These are phyloP conservation scores for Cecidostiba fungosa DNA, from an alignment of 2,888 invertebrate genomes.

Conservation along the genomic window DNA sequence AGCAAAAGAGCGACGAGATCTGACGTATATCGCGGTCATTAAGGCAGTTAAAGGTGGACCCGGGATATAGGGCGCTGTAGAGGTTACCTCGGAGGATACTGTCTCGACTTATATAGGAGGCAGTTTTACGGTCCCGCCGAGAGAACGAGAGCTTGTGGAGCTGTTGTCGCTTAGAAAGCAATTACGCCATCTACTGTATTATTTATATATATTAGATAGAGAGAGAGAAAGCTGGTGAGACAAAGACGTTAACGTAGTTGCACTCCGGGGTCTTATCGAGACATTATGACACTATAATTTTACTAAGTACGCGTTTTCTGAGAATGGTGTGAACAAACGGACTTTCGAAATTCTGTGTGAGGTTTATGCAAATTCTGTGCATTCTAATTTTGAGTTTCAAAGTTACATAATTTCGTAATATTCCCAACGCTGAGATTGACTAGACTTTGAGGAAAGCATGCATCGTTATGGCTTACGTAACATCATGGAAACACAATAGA, in stretches of 20 bases:
- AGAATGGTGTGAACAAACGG: background rate
- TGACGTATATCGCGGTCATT: conserved; percentile 55
- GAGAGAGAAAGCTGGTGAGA: conserved; percentile 15
- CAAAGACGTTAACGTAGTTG: background rate
- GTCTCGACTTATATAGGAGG: background rate
- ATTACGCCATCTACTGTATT: conserved; percentile 45
- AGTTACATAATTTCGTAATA: no score
- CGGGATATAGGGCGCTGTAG: background rate
- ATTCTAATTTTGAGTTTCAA: background rate
- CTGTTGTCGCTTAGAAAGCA: conserved; percentile 39
- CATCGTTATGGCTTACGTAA: background rate
- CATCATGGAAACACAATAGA: background rate
- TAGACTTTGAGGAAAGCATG: background rate
- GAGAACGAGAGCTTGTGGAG: background rate
- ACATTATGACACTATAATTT: background rate
- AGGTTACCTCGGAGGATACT: conserved; percentile 13
- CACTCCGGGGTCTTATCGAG: background rate
- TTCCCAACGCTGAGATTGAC: background rate
- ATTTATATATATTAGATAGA: conserved; percentile 19
- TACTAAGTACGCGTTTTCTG: no score
- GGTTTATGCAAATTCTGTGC: background rate
- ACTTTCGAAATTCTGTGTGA: background rate
- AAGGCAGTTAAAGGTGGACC: conserved; percentile 49
- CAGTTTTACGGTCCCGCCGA: conserved; percentile 37
- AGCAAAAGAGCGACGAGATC: background rate